Percentiles rank a stretch among this genome's conserved stretches.
These are phyloP conservation scores for Neolamprologus fasciatus DNA, from an alignment of 2,113 vertebrate genomes.

Conservation along the genomic window DNA sequence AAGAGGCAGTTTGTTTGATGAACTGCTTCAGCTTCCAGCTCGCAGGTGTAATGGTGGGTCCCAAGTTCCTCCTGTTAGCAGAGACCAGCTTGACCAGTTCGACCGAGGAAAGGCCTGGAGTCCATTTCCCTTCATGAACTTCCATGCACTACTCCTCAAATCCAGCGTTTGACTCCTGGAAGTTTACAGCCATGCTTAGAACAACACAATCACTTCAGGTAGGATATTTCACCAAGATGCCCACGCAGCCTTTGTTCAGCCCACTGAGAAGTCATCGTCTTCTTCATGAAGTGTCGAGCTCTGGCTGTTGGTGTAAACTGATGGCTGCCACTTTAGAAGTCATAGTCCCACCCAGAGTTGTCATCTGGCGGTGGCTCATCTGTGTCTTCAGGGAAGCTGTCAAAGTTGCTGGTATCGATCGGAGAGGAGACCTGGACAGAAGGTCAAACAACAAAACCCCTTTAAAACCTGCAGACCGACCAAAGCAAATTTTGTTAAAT, in stretches of 20 bases:
- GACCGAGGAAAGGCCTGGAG: background rate
- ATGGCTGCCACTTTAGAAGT: constrained; percentile 73
- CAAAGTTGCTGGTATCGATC: constrained; percentile 95
- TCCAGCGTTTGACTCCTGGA: background rate
- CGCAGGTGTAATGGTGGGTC: background rate
- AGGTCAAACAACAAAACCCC: background rate
- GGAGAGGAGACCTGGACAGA: constrained; percentile 81
- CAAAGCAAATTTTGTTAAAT: background rate
- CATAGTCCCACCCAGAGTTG: constrained; percentile 95
- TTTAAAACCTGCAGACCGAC: background rate
- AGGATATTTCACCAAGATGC: background rate
- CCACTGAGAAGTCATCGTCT: background rate
- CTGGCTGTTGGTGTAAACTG: background rate
- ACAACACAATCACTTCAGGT: background rate
- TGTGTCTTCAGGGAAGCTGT: constrained; percentile 93
- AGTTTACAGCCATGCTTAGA: background rate
- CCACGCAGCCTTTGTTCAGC: background rate
- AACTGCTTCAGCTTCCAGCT: background rate
- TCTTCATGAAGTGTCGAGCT: background rate
- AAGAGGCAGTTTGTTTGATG: background rate
- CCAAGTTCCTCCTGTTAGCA: background rate
- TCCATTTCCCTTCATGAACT: background rate
- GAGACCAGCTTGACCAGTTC: background rate
- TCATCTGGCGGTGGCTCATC: constrained; percentile 93
- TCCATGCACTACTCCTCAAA: background rate